These are phyloP conservation scores for Phainopepla nitens DNA, from an alignment of 2,113 vertebrate species.

Conservation along the genomic window DNA sequence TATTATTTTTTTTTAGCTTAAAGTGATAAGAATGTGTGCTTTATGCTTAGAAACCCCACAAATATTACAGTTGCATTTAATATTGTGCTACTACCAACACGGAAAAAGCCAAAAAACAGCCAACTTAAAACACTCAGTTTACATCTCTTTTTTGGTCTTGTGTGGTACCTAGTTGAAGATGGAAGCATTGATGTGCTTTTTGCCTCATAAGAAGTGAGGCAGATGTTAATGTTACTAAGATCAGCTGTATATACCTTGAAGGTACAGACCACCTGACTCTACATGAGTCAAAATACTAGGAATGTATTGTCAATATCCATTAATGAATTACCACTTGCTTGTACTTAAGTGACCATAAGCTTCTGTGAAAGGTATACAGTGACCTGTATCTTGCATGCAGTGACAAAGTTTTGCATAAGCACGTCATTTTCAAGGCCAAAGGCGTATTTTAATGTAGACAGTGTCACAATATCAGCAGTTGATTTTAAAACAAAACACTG, in stretches of 20 bases:
- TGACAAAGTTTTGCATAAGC: background rate
- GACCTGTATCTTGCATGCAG: background rate
- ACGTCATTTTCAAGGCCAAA: background rate
- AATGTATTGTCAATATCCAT: background rate
- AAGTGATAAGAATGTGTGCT: background rate
- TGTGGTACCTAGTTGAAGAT: background rate
- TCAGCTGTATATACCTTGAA: slow-evolving; percentile 10
- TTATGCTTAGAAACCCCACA: background rate
- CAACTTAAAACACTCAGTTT: background rate
- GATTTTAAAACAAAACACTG: background rate
- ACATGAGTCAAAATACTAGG: slow-evolving; percentile 31
- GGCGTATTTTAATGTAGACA: background rate
- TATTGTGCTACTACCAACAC: background rate
- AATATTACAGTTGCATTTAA: background rate
- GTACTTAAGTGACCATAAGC: background rate
- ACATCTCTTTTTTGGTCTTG: slow-evolving; percentile 18
- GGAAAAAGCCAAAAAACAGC: background rate
- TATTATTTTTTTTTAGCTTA: background rate
- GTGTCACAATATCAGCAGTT: background rate
- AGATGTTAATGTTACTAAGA: slow-evolving; percentile 15
- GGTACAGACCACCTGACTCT: slow-evolving; percentile 41
- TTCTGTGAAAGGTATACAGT: slow-evolving; percentile 13
- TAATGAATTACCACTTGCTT: background rate
- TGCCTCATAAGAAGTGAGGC: slow-evolving; percentile 39
- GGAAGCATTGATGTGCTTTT: slow-evolving; percentile 31